Percentiles rank a stretch among this genome's conserved stretches.
phyloP scores from a whole-genome alignment of 2,113 vertebrate species.

The Pygoscelis antarcticus region DNA sequence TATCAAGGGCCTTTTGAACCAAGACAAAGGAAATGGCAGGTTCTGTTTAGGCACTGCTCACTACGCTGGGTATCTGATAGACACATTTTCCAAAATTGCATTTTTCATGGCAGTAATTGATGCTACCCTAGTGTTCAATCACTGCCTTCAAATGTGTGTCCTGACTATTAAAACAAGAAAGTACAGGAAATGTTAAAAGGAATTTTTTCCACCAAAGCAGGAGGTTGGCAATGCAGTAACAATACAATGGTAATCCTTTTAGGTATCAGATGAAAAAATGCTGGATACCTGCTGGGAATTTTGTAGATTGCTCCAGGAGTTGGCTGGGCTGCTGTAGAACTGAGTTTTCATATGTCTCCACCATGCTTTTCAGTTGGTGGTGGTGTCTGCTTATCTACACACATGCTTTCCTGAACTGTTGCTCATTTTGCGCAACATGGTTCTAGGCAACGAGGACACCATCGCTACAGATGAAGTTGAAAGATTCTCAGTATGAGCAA shows the following conservation, averaged over 20 bases:
- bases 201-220: not conserved
- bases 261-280: not conserved
- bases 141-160: not conserved
- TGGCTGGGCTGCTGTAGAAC: not conserved
- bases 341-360: not conserved
- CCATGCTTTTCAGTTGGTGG: not conserved
- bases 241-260: not conserved
- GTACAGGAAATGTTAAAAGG: not conserved
- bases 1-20: not conserved
- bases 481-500: not conserved
- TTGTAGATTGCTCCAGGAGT: not conserved
- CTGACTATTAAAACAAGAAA: not conserved
- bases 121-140: not conserved
- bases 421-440: not conserved
- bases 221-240: not conserved
- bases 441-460: not conserved
- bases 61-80: not conserved
- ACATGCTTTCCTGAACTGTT: not conserved
- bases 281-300: not conserved
- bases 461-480: not conserved
- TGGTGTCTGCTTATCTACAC: not conserved
- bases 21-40: not conserved
- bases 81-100: not conserved
- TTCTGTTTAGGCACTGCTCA: not conserved
- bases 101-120: not conserved